phyloP scores from a whole-genome alignment of 92 coral and sea anemone species.

The Zoanthus sociatus region DNA sequence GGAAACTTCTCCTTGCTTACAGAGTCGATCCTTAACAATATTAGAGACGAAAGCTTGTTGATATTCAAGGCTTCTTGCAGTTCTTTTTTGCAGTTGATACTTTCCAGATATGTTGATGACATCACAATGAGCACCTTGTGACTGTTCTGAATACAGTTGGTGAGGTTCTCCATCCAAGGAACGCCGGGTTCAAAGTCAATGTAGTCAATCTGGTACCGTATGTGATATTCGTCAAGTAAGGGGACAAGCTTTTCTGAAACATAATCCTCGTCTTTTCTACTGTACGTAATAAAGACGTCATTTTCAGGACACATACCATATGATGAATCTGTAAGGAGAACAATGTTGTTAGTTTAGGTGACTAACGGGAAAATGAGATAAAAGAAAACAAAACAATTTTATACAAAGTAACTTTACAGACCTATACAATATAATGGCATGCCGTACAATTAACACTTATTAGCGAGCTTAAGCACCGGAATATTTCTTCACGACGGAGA shows the following conservation, averaged over 20 bases:
- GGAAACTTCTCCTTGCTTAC: slow-evolving; percentile 6
- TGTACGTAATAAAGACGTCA: slow-evolving; percentile 15
- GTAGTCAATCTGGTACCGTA: slow-evolving; percentile 12
- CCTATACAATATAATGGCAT: too few relatives aligned
- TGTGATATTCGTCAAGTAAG: background rate
- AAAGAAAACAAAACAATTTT: too few relatives aligned
- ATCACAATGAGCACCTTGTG: background rate
- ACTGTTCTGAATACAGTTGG: background rate
- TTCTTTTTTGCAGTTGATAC: slow-evolving; percentile 24
- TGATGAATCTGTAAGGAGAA: background rate
- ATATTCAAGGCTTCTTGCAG: slow-evolving; percentile 11
- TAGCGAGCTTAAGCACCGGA: too few relatives aligned
- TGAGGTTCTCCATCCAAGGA: slow-evolving; percentile 23
- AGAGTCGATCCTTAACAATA: slow-evolving; percentile 7
- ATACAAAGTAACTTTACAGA: too few relatives aligned
- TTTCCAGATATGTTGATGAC: background rate
- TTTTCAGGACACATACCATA: background rate
- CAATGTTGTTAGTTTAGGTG: background rate
- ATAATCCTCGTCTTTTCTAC: slow-evolving; percentile 4
- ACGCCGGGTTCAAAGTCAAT: slow-evolving; percentile 31
- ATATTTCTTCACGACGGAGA: too few relatives aligned
- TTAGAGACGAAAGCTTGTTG: slow-evolving; percentile 8
- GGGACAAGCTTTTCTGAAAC: slow-evolving; percentile 1
- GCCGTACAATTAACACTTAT: too few relatives aligned
- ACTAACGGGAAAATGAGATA: too few relatives aligned